phyloP scores from a whole-genome alignment of 2,888 invertebrate species.

The Liopterus haemorrhoidalis region DNA sequence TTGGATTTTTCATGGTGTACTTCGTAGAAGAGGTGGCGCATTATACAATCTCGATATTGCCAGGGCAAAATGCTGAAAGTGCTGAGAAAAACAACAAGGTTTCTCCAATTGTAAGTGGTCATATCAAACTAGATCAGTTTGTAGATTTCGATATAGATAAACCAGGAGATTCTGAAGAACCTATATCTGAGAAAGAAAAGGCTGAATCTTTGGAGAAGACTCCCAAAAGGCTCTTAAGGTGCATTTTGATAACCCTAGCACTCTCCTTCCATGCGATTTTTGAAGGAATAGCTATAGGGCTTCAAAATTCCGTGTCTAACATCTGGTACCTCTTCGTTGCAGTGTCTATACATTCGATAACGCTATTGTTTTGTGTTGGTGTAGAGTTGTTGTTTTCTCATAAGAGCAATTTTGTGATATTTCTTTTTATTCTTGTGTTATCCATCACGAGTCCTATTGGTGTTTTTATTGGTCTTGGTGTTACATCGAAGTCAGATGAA shows the following conservation, averaged over 20 bases:
- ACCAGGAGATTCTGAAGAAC: slow-evolving; percentile 1
- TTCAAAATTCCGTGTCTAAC: slow-evolving; percentile 45
- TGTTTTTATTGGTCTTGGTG: slow-evolving; percentile 45
- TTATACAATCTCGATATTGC: slow-evolving; percentile 39
- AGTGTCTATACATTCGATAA: slow-evolving; percentile 50
- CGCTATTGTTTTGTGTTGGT: slow-evolving; percentile 52
- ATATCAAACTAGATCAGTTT: too few species aligned
- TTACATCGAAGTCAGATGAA: slow-evolving; percentile 43
- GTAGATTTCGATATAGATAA: too few species aligned
- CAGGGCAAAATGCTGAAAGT: too few species aligned
- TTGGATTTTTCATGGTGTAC: slow-evolving; percentile 52
- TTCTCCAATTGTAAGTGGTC: too few species aligned
- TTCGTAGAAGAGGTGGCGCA: slow-evolving; percentile 50
- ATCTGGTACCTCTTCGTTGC: slow-evolving; percentile 52
- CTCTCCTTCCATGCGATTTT: slow-evolving; percentile 52
- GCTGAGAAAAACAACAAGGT: slow-evolving; percentile 24
- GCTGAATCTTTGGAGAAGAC: slow-evolving; percentile 34
- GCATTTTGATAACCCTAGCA: slow-evolving; percentile 47
- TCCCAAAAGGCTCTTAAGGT: slow-evolving; percentile 42
- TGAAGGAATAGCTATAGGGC: slow-evolving; percentile 51
- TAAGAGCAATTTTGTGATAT: slow-evolving; percentile 41
- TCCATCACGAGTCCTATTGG: slow-evolving; percentile 50
- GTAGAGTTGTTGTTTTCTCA: slow-evolving; percentile 48
- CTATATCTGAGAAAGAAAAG: slow-evolving; percentile 27
- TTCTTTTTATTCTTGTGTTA: slow-evolving; percentile 46